A percentile compares a stretch with the other conserved stretches of the same genome.
These are phyloP conservation scores for Dipodomys ordii DNA, from an alignment of 2,113 vertebrate genomes.

Conservation along the genomic window DNA sequence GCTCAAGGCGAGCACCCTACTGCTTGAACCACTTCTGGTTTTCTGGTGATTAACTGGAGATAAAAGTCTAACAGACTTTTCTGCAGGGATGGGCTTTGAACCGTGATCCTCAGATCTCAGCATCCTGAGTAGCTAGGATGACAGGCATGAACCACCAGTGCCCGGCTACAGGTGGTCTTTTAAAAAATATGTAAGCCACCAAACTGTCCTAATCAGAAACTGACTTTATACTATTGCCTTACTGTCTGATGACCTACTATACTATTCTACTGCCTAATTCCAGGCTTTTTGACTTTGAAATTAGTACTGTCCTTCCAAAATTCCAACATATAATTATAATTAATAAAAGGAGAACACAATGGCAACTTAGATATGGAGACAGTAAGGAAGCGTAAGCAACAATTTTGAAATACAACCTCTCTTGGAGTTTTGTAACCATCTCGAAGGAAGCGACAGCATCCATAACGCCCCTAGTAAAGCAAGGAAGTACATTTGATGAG, in stretches of 20 bases:
- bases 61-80: too few species aligned
- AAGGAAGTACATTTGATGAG: constrained; percentile 54
- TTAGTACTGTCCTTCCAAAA: constrained; percentile 47
- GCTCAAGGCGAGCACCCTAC: too few species aligned
- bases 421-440: constrained; percentile 97
- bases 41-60: too few species aligned
- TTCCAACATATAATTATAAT: constrained; percentile 53
- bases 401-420: constrained; percentile 90
- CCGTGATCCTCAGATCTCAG: too few species aligned
- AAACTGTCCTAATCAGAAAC: constrained; percentile 35
- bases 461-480: constrained; percentile 94
- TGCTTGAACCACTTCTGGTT: too few species aligned
- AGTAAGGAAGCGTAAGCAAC: constrained; percentile 66
- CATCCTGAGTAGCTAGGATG: too few species aligned
- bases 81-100: too few species aligned
- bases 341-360: constrained; percentile 28
- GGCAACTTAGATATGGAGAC: constrained; percentile 60
- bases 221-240: constrained; percentile 34
- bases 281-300: constrained; percentile 52
- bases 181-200: background rate
- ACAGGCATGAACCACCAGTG: too few species aligned
- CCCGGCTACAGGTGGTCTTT: background rate
- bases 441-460: constrained; percentile 97
- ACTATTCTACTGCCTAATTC: constrained; percentile 41
- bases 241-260: constrained; percentile 36